Conservation (phyloP, 2,113 vertebrate species). For the Centrocercus urophasianus region DNA sequence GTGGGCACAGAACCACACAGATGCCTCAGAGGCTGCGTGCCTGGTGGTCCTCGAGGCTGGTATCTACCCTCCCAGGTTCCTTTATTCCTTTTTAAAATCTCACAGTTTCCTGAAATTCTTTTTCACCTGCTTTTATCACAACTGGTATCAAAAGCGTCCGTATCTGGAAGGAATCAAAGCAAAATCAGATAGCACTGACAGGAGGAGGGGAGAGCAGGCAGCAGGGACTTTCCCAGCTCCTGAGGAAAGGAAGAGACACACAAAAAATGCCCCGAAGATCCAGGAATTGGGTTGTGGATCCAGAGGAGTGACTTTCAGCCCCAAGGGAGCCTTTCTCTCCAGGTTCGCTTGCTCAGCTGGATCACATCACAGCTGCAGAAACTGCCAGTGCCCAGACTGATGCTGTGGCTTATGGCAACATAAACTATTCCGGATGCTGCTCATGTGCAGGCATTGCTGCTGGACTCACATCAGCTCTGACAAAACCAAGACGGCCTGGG, state of each 20-base stretch:
- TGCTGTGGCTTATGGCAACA: neutral
- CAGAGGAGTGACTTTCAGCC: neutral
- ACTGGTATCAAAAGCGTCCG: accelerated
- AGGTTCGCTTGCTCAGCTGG: accelerated
- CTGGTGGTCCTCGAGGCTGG: neutral
- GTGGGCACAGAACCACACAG: neutral
- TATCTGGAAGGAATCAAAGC: neutral
- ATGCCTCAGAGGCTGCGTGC: neutral
- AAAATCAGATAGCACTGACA: neutral
- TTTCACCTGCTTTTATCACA: neutral
- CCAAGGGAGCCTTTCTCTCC: neutral
- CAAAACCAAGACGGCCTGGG: neutral
- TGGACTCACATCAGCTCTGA: neutral
- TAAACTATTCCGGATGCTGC: neutral
- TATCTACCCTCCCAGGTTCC: neutral
- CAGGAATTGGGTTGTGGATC: neutral
- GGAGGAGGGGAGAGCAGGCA: accelerated
- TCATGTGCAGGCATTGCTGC: accelerated
- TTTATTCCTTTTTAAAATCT: neutral
- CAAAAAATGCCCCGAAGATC: neutral
- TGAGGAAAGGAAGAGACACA: neutral
- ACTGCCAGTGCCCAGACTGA: neutral
- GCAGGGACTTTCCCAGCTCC: neutral
- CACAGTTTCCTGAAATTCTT: accelerated
- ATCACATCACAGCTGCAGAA: neutral